Evolutionary conservation across 2,888 invertebrate genomes (phyloP).

Genomic region (Empis stercorea): DNA sequence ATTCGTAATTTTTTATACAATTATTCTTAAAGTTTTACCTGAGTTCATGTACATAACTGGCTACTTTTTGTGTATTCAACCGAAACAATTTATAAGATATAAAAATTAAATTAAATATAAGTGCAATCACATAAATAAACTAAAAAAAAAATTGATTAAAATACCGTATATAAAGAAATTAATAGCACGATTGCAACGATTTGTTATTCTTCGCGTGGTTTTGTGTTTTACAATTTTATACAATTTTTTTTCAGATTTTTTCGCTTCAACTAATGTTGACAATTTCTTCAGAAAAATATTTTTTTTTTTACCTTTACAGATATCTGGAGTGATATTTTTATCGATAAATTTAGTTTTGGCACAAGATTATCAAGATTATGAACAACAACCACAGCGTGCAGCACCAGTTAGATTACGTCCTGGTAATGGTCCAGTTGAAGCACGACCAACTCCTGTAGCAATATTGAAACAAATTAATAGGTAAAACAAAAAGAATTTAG

Average conservation of each 20-base stretch:
- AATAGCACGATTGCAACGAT: too few relatives aligned
- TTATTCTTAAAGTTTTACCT: too few relatives aligned
- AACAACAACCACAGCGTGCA: slow-evolving; percentile 26
- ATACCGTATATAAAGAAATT: too few relatives aligned
- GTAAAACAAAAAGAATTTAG: slow-evolving; percentile 30
- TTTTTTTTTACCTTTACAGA: slow-evolving; percentile 16
- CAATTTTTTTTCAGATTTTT: neutral
- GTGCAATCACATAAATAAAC: too few relatives aligned
- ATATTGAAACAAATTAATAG: slow-evolving; percentile 81
- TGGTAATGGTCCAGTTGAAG: slow-evolving; percentile 18
- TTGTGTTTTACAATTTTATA: too few relatives aligned
- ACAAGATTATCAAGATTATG: slow-evolving; percentile 36
- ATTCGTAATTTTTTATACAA: too few relatives aligned
- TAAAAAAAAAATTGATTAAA: too few relatives aligned
- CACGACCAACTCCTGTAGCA: slow-evolving; percentile 48
- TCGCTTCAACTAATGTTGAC: neutral
- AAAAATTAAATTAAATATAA: neutral
- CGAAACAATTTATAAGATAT: too few relatives aligned
- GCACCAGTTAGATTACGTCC: slow-evolving; percentile 28
- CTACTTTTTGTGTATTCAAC: too few relatives aligned
- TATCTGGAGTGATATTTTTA: slow-evolving; percentile 21
- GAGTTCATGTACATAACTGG: too few relatives aligned
- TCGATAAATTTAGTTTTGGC: slow-evolving; percentile 21
- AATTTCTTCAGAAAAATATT: neutral
- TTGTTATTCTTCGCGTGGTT: too few relatives aligned